Base-by-base conservation (phyloP, 2,888 invertebrate species). In the Oscheius sp. region DNA sequence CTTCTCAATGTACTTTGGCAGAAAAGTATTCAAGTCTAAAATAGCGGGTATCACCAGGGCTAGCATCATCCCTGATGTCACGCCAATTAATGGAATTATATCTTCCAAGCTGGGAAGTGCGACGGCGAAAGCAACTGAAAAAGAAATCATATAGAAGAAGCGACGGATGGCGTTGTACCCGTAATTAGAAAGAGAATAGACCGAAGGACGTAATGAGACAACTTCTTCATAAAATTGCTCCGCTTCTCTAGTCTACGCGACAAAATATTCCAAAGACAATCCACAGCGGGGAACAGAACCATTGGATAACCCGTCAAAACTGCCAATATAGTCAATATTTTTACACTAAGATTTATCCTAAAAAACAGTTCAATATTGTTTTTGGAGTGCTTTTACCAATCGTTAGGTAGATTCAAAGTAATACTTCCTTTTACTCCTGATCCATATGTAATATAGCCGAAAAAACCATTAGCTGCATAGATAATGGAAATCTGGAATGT, bases 231-330 rank as follows among this genome's bases (percentile, higher is more conserved):
- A 6, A 25, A 27, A 10, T 17, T 53, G 8, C 20, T 45, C 31
- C 46, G n/a, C 20, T 29, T 46, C 46, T 27, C 45, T 12, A 74
- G 57, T 46, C 66, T 74, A 39, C 52, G 70, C 53, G 83, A 77
- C 3, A 95, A 89, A 72, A 89, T 89, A 0, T 95, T 94, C 91
- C 93, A 94, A 25, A 95, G 90, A 72, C 95, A 93, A 81, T 91
- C 92, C 88, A 95, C 91, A 1, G 95, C 93, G 25, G 96, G 95
- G 88, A 95, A 96, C 87, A 95, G 93, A 88, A 95, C 95, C 3
- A 96, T 90, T 10, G 93, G 92, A 69, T 79, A 85, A 15, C 83
- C 82, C 8, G 82, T 70, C 55, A 75, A 86, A 20, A 85, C 81
- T 6, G 82, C 84, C 33, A 80, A 42, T 25, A 80, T 75, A n/a